phyloP scores from a whole-genome alignment of 2,888 invertebrate genomes.

The Drosophila yooni region DNA sequence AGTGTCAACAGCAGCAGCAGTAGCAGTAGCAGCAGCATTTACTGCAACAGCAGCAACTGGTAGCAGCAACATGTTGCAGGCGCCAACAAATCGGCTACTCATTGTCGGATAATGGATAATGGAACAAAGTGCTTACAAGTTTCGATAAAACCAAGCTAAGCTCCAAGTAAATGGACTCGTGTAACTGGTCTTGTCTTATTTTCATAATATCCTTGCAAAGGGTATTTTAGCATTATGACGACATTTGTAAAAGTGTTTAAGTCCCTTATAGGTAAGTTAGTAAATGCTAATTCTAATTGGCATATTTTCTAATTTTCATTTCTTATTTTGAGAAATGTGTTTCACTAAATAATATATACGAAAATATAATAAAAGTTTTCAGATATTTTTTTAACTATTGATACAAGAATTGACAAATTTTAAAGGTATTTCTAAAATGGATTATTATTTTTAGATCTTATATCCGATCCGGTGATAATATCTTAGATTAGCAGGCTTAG shows the following conservation, averaged over 20 bases:
- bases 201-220: neutral
- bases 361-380: neutral
- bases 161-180: conserved; percentile 8
- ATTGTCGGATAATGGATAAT: conserved; percentile 58
- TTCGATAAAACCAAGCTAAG: conserved; percentile 23
- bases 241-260: neutral
- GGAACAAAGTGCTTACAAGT: conserved; percentile 36
- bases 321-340: neutral
- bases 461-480: neutral
- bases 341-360: neutral
- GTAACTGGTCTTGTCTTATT: neutral
- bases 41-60: conserved; percentile 18
- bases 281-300: neutral
- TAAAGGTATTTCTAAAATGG: too few species aligned
- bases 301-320: neutral
- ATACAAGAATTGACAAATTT: neutral
- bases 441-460: neutral
- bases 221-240: neutral
- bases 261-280: neutral
- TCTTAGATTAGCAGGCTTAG: accelerated
- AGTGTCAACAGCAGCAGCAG: conserved; percentile 54
- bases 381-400: too few species aligned
- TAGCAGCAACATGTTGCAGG: conserved; percentile 52
- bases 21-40: conserved; percentile 20
- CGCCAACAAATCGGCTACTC: conserved; percentile 57